Evolutionary conservation across 2,113 vertebrate species (phyloP), one percentile per base, ranked within the genome.

Genomic region (Madoqua kirkii): DNA sequence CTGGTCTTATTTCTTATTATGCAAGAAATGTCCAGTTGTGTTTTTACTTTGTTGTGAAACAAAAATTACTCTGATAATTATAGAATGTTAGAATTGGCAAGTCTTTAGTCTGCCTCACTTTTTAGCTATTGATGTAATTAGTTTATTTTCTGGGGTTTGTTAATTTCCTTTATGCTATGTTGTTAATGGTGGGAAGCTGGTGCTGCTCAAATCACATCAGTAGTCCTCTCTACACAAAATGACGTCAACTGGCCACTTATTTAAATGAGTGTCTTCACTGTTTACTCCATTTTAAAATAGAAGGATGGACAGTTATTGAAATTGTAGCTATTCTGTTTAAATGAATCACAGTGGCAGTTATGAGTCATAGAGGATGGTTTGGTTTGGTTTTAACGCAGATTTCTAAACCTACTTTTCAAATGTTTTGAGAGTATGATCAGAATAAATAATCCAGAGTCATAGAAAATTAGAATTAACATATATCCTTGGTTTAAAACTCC

Each of bases 341-440:
- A 76, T 52, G 33, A 87, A 57, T 76, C 36, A 81, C 12, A 76
- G 27, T 81, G 31, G 21, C 52, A 29, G 14, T 5, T 52, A 9
- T 95, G 78, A 87, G 64, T 96, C 95, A 86, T 31, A 2, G 1
- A 19, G 9, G 21, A 16, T 55, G n/a, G 43, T 62, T 90, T 90
- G 60, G 62, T 84, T 91, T 94, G 74, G 7, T 78, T 85, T 76
- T 45, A 67, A 50, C 52, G 31, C 11, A 81, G 76, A 94, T 92
- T 93, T 94, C 57, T 74, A 97, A 87, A 85, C 31, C 33, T 79
- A n/a, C 52, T n/a, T 93, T 89, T 91, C 67, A 57, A 89, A 74
- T 90, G 36, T 79, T 93, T 95, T 88, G 78, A 92, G 40, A 94
- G 50, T 45, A 4, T 0, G 2, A 43, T 74, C 48, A 83, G 25